Conservation (phyloP, 1,140 invertebrate species). For the Liolophura sinensis region DNA sequence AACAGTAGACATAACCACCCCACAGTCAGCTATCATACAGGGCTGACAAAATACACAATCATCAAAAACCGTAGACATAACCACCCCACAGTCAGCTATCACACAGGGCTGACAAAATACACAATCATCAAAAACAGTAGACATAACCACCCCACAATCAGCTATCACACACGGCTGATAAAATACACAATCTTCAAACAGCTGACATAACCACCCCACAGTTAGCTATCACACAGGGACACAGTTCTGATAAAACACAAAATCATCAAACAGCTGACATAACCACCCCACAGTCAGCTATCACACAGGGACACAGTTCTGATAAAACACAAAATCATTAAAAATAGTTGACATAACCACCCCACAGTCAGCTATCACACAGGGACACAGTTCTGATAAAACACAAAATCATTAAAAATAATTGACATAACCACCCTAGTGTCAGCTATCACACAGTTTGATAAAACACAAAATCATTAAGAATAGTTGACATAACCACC, state of each 20-base stretch:
- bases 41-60: constrained; percentile 20
- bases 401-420: too few species aligned
- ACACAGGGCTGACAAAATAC: not conserved
- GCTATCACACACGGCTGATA: constrained; percentile 37
- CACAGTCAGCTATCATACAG: constrained; percentile 45
- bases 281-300: constrained; percentile 46
- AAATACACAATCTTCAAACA: not conserved
- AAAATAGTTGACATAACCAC: not conserved
- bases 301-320: constrained; percentile 44
- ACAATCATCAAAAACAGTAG: too few species aligned
- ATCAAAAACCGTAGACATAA: not conserved
- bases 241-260: not conserved
- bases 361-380: not conserved
- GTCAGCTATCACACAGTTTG: constrained; percentile 41
- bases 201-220: not conserved
- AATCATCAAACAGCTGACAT: too few species aligned
- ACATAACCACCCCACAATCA: constrained; percentile 48
- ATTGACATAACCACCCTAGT: constrained; percentile 48
- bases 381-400: too few species aligned
- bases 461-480: not conserved
- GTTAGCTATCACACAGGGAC: too few species aligned
- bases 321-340: constrained; percentile 2
- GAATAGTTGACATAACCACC: not conserved
- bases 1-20: too few species aligned
- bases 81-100: not conserved